Conservation (phyloP, 1,140 invertebrate genomes). For the Zelostemma sp. region DNA sequence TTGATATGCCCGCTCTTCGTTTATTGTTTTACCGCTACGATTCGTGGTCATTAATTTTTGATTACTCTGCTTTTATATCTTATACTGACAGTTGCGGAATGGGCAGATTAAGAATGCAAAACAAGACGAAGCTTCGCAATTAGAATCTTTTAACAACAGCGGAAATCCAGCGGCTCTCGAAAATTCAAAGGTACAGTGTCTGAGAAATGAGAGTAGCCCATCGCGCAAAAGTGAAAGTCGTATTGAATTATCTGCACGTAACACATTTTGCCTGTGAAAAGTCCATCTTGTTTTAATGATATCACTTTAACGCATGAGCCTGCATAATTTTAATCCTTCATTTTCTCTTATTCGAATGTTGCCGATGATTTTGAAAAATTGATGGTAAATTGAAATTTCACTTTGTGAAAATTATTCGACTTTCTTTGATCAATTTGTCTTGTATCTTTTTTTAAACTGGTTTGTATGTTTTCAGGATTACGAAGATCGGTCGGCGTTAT, state of each 20-base stretch:
- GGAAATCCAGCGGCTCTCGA: slow-evolving; percentile 50
- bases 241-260: neutral
- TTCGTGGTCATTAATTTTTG: neutral
- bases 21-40: neutral
- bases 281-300: neutral
- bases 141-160: slow-evolving; percentile 38
- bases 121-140: slow-evolving; percentile 41
- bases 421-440: neutral
- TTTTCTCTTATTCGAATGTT: too few relatives aligned
- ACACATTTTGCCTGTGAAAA: neutral
- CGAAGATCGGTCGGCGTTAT: slow-evolving; percentile 50
- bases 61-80: slow-evolving; percentile 27
- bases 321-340: too few relatives aligned
- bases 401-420: too few relatives aligned
- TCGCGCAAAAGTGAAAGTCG: slow-evolving; percentile 5
- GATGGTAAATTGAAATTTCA: too few relatives aligned
- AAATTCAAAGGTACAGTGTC: slow-evolving; percentile 51
- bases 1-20: too few relatives aligned
- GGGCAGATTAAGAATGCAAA: slow-evolving; percentile 51
- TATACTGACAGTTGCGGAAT: slow-evolving; percentile 46
- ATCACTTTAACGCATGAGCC: too few relatives aligned
- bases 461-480: slow-evolving; percentile 50
- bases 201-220: neutral
- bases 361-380: too few relatives aligned
- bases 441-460: neutral